Percentiles rank a stretch among this genome's conserved stretches.
Evolutionary conservation across 2,888 invertebrate genomes (phyloP).

Genomic region (Orchestes rusci): DNA sequence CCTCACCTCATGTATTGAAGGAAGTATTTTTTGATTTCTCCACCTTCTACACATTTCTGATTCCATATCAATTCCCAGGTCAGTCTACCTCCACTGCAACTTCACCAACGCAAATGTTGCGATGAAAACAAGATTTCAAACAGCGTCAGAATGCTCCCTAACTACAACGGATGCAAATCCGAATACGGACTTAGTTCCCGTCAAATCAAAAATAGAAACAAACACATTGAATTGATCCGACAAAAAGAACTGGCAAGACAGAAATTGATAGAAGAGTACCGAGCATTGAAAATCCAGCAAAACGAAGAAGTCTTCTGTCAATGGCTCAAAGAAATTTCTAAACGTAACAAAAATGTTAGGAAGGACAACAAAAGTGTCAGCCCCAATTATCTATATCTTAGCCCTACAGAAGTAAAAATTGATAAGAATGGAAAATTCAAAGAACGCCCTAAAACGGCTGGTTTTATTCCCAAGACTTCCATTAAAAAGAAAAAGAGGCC

Average conservation of each 20-base stretch:
- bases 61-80: too few species aligned
- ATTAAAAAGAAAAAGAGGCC: conserved; percentile 32
- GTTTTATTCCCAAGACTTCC: conserved; percentile 29
- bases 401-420: conserved; percentile 30
- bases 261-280: conserved; percentile 43
- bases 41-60: neutral
- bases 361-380: conserved; percentile 5
- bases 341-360: conserved; percentile 22
- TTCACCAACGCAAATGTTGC: conserved; percentile 40
- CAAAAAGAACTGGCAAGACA: conserved; percentile 43
- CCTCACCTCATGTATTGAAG: too few species aligned
- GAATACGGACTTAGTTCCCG: conserved; percentile 49
- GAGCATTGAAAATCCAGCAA: conserved; percentile 37
- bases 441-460: conserved; percentile 37
- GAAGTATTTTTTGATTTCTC: neutral
- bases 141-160: conserved; percentile 42
- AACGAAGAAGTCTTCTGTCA: conserved; percentile 50
- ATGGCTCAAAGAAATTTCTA: conserved; percentile 44
- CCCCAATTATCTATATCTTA: conserved; percentile 14
- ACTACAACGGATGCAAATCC: conserved; percentile 48
- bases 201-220: conserved; percentile 44
- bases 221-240: conserved; percentile 39
- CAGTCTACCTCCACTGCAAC: conserved; percentile 38
- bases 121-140: conserved; percentile 41
- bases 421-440: conserved; percentile 21